Percentiles rank a stretch among this genome's conserved stretches.
phyloP scores from a whole-genome alignment of 92 coral and sea anemone species.

The Desmophyllum pertusum region DNA sequence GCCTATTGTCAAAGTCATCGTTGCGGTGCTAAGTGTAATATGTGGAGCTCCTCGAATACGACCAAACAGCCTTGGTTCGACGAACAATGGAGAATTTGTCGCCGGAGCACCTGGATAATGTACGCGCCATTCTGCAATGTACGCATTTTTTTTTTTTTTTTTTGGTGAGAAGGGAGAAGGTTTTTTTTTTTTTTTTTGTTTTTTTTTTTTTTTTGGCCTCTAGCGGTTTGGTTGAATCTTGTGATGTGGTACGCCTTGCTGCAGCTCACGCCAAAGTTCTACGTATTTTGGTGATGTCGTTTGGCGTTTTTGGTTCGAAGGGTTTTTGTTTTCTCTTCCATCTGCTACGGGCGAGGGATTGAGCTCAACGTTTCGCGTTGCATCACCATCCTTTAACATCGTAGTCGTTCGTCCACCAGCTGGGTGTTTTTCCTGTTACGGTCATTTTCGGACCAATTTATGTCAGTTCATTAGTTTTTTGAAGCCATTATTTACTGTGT shows the following conservation, averaged over 20 bases:
- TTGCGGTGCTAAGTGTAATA: constrained; percentile 33
- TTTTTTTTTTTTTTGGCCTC: too few relatives aligned
- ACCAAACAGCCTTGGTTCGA: constrained; percentile 11
- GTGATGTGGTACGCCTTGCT: constrained; percentile 30
- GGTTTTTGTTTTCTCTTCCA: constrained; percentile 56
- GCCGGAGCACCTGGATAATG: constrained; percentile 4
- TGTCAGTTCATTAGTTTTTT: constrained; percentile 34
- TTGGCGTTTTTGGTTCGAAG: constrained; percentile 58
- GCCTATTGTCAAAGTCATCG: constrained; percentile 34
- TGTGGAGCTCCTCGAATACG: constrained; percentile 31
- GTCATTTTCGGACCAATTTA: constrained; percentile 23
- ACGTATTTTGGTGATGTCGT: constrained; percentile 38
- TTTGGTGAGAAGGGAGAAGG: too few relatives aligned
- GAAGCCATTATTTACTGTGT: constrained; percentile 33
- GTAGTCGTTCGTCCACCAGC: constrained; percentile 47
- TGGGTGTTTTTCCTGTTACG: constrained; percentile 25
- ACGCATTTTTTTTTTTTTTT: constrained; percentile 64
- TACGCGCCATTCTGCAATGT: constrained; percentile 59
- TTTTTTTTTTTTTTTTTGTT: too few relatives aligned
- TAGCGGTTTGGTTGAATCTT: constrained; percentile 47
- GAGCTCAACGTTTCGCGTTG: constrained; percentile 58
- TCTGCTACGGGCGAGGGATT: constrained; percentile 55
- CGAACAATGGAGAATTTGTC: constrained; percentile 34
- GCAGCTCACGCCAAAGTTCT: constrained; percentile 37
- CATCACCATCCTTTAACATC: constrained; percentile 53